These are phyloP conservation scores for Zingel zingel DNA, from an alignment of 2,113 vertebrate genomes.

Conservation along the genomic window DNA sequence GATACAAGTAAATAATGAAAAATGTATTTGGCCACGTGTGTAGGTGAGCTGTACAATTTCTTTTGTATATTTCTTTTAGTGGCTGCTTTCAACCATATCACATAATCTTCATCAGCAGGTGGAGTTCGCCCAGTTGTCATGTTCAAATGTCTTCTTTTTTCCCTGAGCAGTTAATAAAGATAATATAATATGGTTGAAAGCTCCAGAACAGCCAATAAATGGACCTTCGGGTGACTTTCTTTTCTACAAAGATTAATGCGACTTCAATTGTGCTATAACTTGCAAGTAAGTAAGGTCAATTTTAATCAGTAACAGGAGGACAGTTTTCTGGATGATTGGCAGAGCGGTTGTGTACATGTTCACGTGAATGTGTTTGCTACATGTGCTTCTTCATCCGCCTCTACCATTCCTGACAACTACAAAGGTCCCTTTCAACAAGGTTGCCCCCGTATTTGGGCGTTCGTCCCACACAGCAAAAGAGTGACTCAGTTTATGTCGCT, in stretches of 20 bases:
- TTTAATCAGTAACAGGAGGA: not conserved
- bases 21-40: not conserved
- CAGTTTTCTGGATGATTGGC: not conserved
- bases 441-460: slow-evolving; percentile 7
- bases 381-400: slow-evolving; percentile 12
- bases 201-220: not conserved
- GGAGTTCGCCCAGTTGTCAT: not conserved
- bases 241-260: not conserved
- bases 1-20: not conserved
- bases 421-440: slow-evolving; percentile 49
- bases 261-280: not conserved
- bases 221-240: not conserved
- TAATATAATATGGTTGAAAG: not conserved
- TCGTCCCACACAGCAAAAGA: slow-evolving; percentile 9
- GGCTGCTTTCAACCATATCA: not conserved
- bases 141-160: too few relatives aligned
- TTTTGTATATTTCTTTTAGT: not conserved
- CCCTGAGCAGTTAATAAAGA: not conserved
- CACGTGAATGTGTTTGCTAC: not conserved
- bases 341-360: not conserved
- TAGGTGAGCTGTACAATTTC: not conserved
- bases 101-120: not conserved
- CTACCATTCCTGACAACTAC: slow-evolving; percentile 9
- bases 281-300: not conserved
- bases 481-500: slow-evolving; percentile 6